Base-by-base conservation (phyloP, 2,888 invertebrate genomes). In the Andrena camellia region DNA sequence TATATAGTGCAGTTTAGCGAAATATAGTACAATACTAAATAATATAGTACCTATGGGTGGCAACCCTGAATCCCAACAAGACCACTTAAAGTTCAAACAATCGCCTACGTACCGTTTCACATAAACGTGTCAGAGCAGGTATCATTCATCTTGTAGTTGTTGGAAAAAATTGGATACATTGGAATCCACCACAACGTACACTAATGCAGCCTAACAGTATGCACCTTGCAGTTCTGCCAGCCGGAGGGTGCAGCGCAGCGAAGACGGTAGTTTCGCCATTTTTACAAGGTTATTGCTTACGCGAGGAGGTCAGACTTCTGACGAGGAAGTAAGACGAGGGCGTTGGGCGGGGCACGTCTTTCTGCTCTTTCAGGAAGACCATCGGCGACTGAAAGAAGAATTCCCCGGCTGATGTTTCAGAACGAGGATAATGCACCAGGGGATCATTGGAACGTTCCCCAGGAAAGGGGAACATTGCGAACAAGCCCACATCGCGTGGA, bases 271-370 rank as follows among this genome's bases (percentile, higher is more conserved):
- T 85, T 85, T 74, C 3, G 10, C n/a, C 6, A 85, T 86, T 78
- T 86, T 85, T 83, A 72, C 77, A 72, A 81, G 76, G 77, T 77
- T 76, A 75, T 84, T 77, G 79, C 57, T 70, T 68, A 33, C 54
- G 68, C 57, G 70, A 71, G 35, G 77, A 80, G 78, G 81, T 85
- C 83, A 83, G 71, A 84, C 68, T 78, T 81, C 84, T 83, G 86
- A 87, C 88, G 84, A 86, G 88, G 83, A 88, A 89, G 83, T 78
- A 81, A 82, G 77, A 84, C 76, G 84, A 81, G 83, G 85, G 83
- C 81, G 83, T 83, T 84, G 86, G 86, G 88, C 81, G 86, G 85
- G 84, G 82, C 88, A 69, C 78, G 78, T 87, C 83, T 66, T 48
- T 80, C 72, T 60, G 59, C 23, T 63, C 64, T 50, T 68, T 81